Base-by-base conservation (phyloP, 2,797 vertebrate species). In the Siniperca undulata region DNA sequence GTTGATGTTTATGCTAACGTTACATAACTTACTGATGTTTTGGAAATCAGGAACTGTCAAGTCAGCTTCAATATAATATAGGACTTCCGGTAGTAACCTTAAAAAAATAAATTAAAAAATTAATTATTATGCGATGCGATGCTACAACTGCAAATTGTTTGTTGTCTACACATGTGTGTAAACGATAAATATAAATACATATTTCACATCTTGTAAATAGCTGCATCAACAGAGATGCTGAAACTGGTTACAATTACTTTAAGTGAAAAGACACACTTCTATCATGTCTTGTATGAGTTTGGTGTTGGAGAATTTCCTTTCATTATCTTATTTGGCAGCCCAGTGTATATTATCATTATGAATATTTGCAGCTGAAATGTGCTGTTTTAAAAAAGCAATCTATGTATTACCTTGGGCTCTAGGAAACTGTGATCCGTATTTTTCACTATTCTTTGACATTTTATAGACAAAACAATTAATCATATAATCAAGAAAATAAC, bases 61-160 rank as follows among this genome's bases (percentile, higher is more conserved):
- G 2, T 0, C 0, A 8, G 0, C 12, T 2, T 20, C 2, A 4
- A 5, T 67, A 27, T 7, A 36, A 2, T 13, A 0, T 0, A 4
- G 0, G 7, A 69, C 69, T 40, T 91, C 89, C 88, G 85, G 56
- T 60, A 0, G 0, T 1, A 0, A 0, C 13, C 46, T 89, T 76
- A 83, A 86, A 81, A 30, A 30, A 30, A 30, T 30, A 30, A 30
- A 30, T 30, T 27, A 2, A 30, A 30, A 30, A 30, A 30, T 3
- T 30, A 30, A 72, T 7, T 20, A 0, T 34, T 34, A 5, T 14
- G 30, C 30, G 30, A 30, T 30, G 30, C 30, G 30, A 24, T 3
- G 12, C 1, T 16, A 1, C 7, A 53, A 13, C 19, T 17, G 13
- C 22, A 52, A 17, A 50, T 50, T 19, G 24, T 48, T 76, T 68